phyloP scores from a whole-genome alignment of 1,140 invertebrate species.

The Neodiprion lecontei region DNA sequence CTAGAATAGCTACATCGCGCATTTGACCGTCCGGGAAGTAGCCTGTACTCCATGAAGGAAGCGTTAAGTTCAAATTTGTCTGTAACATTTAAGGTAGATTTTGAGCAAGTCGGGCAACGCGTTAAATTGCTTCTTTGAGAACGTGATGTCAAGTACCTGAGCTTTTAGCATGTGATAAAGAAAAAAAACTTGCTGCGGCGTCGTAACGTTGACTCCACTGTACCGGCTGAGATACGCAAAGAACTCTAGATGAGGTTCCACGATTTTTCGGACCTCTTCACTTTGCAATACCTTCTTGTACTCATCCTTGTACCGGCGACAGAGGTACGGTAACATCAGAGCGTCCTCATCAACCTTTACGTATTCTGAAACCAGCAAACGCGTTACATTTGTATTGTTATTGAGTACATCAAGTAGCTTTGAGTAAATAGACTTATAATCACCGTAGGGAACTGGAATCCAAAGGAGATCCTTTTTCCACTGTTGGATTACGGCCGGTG shows the following conservation, averaged over 20 bases:
- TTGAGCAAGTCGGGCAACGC: background rate
- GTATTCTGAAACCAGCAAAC: background rate
- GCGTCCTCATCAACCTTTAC: background rate
- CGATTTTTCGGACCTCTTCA: background rate
- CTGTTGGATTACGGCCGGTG: slow-evolving; percentile 50
- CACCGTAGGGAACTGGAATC: slow-evolving; percentile 65
- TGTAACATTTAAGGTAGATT: slow-evolving; percentile 20
- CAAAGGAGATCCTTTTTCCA: slow-evolving; percentile 60
- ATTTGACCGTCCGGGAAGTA: slow-evolving; percentile 42
- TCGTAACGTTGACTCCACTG: background rate
- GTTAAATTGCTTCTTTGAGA: background rate
- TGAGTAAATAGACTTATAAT: background rate
- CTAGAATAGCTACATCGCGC: slow-evolving; percentile 32
- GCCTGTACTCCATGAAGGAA: slow-evolving; percentile 42
- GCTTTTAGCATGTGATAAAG: background rate
- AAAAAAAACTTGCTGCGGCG: background rate
- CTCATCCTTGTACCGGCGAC: background rate
- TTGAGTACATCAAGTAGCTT: background rate
- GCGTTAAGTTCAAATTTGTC: slow-evolving; percentile 32
- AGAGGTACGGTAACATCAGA: background rate
- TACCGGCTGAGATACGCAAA: background rate
- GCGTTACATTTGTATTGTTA: background rate
- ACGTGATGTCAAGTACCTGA: background rate
- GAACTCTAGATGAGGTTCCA: background rate
- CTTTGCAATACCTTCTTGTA: background rate